Percentiles rank a stretch among this genome's conserved stretches.
These are phyloP conservation scores for Vireo altiloquus DNA, from an alignment of 2,113 vertebrate genomes.

Conservation along the genomic window DNA sequence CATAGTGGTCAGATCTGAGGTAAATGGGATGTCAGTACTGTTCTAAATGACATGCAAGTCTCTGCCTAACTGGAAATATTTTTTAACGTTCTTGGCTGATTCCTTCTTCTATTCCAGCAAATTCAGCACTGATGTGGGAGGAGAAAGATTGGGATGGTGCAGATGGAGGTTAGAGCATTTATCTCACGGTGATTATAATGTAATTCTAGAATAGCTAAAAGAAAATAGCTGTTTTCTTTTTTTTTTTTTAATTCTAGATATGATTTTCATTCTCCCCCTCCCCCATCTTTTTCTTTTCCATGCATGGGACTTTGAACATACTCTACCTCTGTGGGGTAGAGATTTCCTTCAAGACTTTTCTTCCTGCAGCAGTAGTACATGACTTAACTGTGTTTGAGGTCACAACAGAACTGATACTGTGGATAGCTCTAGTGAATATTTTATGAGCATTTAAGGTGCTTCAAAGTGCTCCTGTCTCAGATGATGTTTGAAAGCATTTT, in stretches of 20 bases:
- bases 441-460: slow-evolving; percentile 8
- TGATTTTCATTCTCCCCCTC: not conserved
- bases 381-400: slow-evolving; percentile 5
- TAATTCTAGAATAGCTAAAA: not conserved
- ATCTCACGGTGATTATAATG: not conserved
- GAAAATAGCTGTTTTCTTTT: not conserved
- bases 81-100: not conserved
- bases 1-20: not conserved
- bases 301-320: not conserved
- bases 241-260: not conserved
- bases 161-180: slow-evolving; percentile 41
- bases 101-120: not conserved
- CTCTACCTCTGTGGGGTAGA: not conserved
- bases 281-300: not conserved
- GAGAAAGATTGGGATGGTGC: slow-evolving; percentile 25
- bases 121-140: slow-evolving; percentile 39
- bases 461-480: slow-evolving; percentile 6
- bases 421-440: not conserved
- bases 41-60: not conserved
- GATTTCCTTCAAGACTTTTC: not conserved
- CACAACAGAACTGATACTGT: not conserved
- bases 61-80: not conserved
- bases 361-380: slow-evolving; percentile 2
- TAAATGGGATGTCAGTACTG: not conserved
- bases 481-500: slow-evolving; percentile 51